phyloP scores from a whole-genome alignment of 2,113 vertebrate genomes.

The Eolophus roseicapilla region DNA sequence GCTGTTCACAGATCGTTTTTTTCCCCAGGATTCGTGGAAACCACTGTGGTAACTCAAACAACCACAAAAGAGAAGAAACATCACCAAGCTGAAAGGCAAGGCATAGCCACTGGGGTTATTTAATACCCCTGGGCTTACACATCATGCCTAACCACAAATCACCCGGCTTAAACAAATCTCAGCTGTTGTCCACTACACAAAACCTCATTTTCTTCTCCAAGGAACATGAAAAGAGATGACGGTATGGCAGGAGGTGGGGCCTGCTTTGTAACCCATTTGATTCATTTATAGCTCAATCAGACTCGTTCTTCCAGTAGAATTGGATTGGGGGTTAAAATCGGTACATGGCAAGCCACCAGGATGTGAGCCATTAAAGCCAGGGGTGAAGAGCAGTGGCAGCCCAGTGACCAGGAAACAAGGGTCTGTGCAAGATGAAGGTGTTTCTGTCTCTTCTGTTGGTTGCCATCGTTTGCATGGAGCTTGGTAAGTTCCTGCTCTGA shows the following conservation, averaged over 20 bases:
- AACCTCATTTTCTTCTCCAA: slow-evolving; percentile 26
- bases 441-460: slow-evolving; percentile 8
- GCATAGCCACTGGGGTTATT: neutral
- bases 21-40: neutral
- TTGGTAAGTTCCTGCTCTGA: neutral
- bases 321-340: neutral
- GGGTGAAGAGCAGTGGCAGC: neutral
- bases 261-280: neutral
- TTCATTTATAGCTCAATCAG: neutral
- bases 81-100: neutral
- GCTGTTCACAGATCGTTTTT: neutral
- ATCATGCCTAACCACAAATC: neutral
- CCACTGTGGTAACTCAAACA: neutral
- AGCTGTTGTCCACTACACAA: neutral
- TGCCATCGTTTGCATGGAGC: accelerated
- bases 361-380: neutral
- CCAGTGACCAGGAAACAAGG: neutral
- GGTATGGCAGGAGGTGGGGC: slow-evolving; percentile 5
- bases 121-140: neutral
- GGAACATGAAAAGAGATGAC: slow-evolving; percentile 11
- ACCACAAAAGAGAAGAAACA: neutral
- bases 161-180: neutral
- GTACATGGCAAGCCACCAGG: neutral
- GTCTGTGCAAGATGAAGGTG: neutral
- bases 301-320: slow-evolving; percentile 9